phyloP scores from a whole-genome alignment of 2,797 vertebrate species.

The Leptoclinus maculatus region DNA sequence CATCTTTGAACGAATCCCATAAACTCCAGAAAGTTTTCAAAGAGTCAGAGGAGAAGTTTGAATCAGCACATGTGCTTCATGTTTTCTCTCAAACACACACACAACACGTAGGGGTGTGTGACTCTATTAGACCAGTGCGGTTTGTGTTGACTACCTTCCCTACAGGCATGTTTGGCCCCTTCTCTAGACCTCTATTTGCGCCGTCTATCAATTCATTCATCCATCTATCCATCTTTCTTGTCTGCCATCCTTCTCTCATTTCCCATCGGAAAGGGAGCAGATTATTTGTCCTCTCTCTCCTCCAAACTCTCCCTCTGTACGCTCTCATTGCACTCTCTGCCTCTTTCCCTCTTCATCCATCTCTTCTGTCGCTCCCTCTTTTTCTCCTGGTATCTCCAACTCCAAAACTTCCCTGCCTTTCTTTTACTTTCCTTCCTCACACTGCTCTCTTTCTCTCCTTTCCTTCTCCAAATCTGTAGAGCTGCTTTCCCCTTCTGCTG shows the following conservation, averaged over 20 bases:
- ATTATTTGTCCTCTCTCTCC: slow-evolving; percentile 42
- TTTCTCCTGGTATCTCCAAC: slow-evolving; percentile 3
- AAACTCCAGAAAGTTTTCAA: slow-evolving; percentile 19
- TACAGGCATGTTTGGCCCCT: slow-evolving; percentile 57
- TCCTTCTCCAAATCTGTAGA: slow-evolving; percentile 41
- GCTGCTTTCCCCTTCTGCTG: slow-evolving; percentile 33
- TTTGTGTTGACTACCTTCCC: slow-evolving; percentile 56
- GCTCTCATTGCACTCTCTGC: slow-evolving; percentile 19
- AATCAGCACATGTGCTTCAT: neutral
- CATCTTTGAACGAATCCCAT: slow-evolving; percentile 30
- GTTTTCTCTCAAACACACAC: neutral
- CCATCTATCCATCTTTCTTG: slow-evolving; percentile 44
- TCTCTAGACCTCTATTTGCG: slow-evolving; percentile 56
- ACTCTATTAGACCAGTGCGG: slow-evolving; percentile 60
- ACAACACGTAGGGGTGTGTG: slow-evolving; percentile 19
- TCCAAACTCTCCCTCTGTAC: slow-evolving; percentile 28
- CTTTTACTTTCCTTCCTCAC: neutral
- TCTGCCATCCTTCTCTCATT: slow-evolving; percentile 45
- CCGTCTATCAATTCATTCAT: slow-evolving; percentile 45
- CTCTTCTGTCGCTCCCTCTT: slow-evolving; percentile 1
- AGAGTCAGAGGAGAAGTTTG: slow-evolving; percentile 36
- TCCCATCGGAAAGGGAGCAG: slow-evolving; percentile 38
- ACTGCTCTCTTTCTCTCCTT: slow-evolving; percentile 22
- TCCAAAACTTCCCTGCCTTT: slow-evolving; percentile 22
- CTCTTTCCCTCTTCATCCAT: slow-evolving; percentile 7